Percentiles rank a stretch among this genome's conserved stretches.
Conservation (phyloP, 2,797 vertebrate species). For the Gymnothorax reevesii region DNA sequence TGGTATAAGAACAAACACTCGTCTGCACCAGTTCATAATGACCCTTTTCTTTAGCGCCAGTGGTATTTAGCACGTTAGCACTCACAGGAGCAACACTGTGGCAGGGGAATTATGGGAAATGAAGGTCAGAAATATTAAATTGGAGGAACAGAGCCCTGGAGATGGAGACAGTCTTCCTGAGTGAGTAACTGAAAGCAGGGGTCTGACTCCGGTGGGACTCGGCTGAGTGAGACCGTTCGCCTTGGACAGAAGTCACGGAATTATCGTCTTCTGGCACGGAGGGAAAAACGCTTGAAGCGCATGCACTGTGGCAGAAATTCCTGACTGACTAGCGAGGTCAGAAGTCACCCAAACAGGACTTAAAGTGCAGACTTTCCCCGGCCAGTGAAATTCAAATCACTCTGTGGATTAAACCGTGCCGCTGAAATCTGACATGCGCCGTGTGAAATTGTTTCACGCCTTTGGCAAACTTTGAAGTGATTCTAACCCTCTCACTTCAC, state of each 20-base stretch:
- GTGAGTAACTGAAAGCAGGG: background rate
- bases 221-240: constrained; percentile 7
- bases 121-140: background rate
- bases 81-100: background rate
- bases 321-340: background rate
- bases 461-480: too few species aligned
- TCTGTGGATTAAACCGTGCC: background rate
- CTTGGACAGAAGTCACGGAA: constrained; percentile 9
- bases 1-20: background rate
- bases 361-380: background rate
- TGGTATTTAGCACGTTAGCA: background rate
- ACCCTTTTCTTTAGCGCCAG: background rate
- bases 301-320: background rate
- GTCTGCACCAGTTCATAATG: background rate
- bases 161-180: background rate
- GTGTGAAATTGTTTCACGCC: background rate
- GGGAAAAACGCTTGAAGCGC: background rate
- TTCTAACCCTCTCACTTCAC: too few species aligned
- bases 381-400: background rate
- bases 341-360: background rate
- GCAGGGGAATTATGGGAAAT: background rate
- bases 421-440: background rate
- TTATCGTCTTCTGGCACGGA: background rate
- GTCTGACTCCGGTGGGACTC: background rate
- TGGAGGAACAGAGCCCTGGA: background rate